Evolutionary conservation across 2,888 invertebrate genomes (phyloP).

Genomic region (Yponomeuta malinellus): DNA sequence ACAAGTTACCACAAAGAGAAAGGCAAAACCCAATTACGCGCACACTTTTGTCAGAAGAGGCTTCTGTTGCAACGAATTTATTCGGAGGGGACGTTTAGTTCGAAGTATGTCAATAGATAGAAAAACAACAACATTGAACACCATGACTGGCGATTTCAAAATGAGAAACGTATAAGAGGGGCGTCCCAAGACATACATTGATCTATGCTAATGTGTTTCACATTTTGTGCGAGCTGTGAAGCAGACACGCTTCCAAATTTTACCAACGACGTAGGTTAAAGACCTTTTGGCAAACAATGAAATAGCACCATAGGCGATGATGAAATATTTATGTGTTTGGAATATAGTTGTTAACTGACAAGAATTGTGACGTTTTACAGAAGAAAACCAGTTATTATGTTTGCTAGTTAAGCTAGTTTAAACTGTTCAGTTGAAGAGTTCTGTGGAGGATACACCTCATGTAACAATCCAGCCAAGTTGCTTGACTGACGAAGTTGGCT

Average conservation of each 20-base stretch:
- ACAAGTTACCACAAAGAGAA: not conserved
- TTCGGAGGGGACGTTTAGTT: not conserved
- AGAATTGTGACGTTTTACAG: not conserved
- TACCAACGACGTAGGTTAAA: not conserved
- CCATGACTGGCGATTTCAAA: not conserved
- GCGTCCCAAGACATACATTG: not conserved
- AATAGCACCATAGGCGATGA: not conserved
- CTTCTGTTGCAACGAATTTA: not conserved
- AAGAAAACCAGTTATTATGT: not conserved
- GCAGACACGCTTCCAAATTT: not conserved
- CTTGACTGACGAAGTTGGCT: constrained; percentile 36
- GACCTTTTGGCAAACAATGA: not conserved
- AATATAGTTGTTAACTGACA: not conserved
- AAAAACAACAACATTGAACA: not conserved
- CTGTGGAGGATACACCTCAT: constrained; percentile 35
- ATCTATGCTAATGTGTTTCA: not conserved
- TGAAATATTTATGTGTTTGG: not conserved
- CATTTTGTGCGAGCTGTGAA: not conserved
- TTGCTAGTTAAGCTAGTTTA: no score
- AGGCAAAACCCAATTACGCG: not conserved
- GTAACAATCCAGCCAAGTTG: constrained; percentile 36
- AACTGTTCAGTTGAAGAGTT: not conserved
- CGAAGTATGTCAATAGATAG: not conserved
- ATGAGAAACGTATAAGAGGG: not conserved
- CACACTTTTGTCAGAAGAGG: not conserved